Conservation (phyloP, 2,797 vertebrate species). For the Oophaga sylvatica region DNA sequence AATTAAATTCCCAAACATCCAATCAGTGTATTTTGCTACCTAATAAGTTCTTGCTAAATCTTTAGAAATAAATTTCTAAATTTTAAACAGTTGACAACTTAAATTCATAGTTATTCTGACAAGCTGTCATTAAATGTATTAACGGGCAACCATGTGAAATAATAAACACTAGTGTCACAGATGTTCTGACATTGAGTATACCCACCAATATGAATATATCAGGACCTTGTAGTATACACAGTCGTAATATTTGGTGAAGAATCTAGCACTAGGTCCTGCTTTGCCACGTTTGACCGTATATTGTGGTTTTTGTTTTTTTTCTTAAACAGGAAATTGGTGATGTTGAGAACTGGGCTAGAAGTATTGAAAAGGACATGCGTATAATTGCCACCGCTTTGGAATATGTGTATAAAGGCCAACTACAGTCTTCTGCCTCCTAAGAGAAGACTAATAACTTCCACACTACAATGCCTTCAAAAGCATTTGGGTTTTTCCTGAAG, state of each 20-base stretch:
- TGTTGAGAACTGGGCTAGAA: constrained; percentile 95
- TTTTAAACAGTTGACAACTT: neutral
- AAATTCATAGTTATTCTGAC: neutral
- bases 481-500: neutral
- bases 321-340: constrained; percentile 90
- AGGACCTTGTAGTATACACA: neutral
- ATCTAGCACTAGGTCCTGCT: neutral
- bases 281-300: neutral
- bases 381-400: constrained; percentile 92
- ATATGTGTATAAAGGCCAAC: constrained; percentile 90
- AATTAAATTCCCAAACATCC: neutral
- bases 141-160: neutral
- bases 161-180: neutral
- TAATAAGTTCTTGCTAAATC: neutral
- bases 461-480: neutral
- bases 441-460: neutral
- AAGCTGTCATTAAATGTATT: neutral
- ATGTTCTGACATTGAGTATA: neutral
- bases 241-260: too few relatives aligned
- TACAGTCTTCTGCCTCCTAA: constrained; percentile 83
- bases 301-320: neutral
- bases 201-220: neutral
- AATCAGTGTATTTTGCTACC: neutral
- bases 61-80: neutral
- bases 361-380: constrained; percentile 97